A percentile compares a stretch with the other conserved stretches of the same genome.
phyloP scores from a whole-genome alignment of 2,888 invertebrate genomes.

The Tetranychus piercei region DNA sequence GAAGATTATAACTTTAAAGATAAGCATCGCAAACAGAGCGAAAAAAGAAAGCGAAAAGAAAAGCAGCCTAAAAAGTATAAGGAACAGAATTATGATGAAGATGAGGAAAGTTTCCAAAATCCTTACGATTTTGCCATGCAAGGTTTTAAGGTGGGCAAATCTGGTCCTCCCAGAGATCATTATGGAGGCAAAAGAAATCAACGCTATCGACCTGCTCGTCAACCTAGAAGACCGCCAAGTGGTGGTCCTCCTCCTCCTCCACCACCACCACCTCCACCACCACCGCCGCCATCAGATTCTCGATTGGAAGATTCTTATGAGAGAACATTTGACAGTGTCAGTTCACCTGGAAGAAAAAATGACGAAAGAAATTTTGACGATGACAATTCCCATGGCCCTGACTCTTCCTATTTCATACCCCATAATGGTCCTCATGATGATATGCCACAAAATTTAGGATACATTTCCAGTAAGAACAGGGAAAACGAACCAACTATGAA shows the following conservation, averaged over 20 bases:
- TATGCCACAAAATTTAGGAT: not conserved
- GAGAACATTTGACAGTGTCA: not conserved
- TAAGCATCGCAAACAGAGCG: not conserved
- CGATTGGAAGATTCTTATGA: not conserved
- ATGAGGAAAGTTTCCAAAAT: not conserved
- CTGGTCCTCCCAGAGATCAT: not conserved
- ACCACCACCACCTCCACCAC: not conserved
- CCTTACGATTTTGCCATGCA: not conserved
- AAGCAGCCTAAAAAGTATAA: not conserved
- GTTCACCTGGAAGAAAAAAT: not conserved
- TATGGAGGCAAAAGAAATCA: not conserved
- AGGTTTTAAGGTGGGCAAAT: not conserved
- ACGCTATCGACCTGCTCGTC: not conserved
- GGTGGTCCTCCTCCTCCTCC: not conserved
- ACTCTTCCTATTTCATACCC: not conserved
- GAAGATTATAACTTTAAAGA: not conserved
- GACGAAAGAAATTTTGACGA: not conserved
- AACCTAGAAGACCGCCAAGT: not conserved
- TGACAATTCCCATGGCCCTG: not conserved
- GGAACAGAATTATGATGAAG: not conserved
- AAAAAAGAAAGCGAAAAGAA: not conserved
- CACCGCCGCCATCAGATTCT: not conserved
- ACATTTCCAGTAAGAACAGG: not conserved
- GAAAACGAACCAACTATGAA: not conserved
- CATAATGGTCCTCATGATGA: not conserved